Evolutionary conservation across 92 coral and sea anemone genomes (phyloP), one percentile per base, ranked within the genome.

Genomic region (Porites evermanni): DNA sequence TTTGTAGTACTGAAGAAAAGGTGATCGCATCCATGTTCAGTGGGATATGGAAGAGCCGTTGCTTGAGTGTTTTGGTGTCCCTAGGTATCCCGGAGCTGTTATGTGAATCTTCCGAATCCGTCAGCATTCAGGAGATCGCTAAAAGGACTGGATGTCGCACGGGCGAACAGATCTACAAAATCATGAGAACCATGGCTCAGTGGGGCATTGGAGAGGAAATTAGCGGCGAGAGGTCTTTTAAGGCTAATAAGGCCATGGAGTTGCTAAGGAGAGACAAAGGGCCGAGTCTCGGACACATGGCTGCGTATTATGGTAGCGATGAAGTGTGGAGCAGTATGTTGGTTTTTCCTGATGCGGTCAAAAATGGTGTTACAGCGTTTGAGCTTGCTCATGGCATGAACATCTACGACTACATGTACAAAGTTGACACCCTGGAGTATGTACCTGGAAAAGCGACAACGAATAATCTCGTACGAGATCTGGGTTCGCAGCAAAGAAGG

Each of bases 21-120:
- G 64, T 67, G 19, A 75, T 78, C 21, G 83, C 67, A 7, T 84
- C 89, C 78, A 89, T 84, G 84, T 75, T 89, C 60, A 78, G 74
- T 54, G 87, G 91, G 6, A 56, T 86, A 81, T 90, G 93, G 91
- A 82, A 86, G 59, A 87, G 90, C 83, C 93, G 93, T 47, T 86
- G 88, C 79, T 47, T 90, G 1, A 70, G 50, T 68, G 82, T 82
- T 21, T 3, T 86, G 12, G 86, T 90, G 53, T 83, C 79, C 26
- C 68, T 90, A 53, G 81, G 66, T 26, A 63, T 90, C 20, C 93
- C 93, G 13, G 92, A 85, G 21, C 75, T 84, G 16, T 81, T 89
- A 54, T 64, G 92, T 58, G 73, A 38, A 8, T 79, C 74, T 16
- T 8, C 19, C 23, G 66, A 23, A 12, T 65, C 87, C 18, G 53